Conservation (phyloP, 1,140 invertebrate species). For the Contarinia nasturtii region DNA sequence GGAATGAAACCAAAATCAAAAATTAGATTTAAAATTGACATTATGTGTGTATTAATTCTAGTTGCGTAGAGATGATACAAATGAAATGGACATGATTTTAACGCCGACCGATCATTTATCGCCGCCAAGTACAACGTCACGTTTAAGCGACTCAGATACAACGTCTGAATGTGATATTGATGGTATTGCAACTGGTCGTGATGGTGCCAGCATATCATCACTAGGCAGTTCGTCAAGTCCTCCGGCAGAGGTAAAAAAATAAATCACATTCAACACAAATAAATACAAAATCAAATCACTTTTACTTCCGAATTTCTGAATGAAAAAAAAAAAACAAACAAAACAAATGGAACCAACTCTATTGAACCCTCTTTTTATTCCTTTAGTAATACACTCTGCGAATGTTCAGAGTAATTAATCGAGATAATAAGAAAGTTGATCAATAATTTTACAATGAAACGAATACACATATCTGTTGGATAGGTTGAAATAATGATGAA, state of each 20-base stretch:
- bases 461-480: no score
- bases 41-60: conserved; percentile 2
- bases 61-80: conserved; percentile 21
- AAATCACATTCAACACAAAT: not conserved
- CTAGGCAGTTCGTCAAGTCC: conserved; percentile 71
- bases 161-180: conserved; percentile 77
- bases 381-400: no score
- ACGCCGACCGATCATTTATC: conserved; percentile 76
- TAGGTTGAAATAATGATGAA: no score
- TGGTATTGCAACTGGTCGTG: conserved; percentile 40
- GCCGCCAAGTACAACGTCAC: conserved; percentile 69
- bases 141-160: conserved; percentile 80
- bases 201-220: conserved; percentile 67
- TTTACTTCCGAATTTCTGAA: not conserved
- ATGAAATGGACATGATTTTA: conserved; percentile 31
- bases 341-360: no score
- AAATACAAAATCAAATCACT: conserved; percentile 1
- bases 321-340: no score
- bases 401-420: no score
- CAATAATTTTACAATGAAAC: no score
- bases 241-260: conserved; percentile 28
- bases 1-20: no score
- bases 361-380: no score
- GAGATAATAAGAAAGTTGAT: no score
- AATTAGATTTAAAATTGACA: no score